A percentile compares a stretch with the other conserved stretches of the same genome.
Conservation (phyloP, 2,797 vertebrate species). For the Danio jaintianensis region DNA sequence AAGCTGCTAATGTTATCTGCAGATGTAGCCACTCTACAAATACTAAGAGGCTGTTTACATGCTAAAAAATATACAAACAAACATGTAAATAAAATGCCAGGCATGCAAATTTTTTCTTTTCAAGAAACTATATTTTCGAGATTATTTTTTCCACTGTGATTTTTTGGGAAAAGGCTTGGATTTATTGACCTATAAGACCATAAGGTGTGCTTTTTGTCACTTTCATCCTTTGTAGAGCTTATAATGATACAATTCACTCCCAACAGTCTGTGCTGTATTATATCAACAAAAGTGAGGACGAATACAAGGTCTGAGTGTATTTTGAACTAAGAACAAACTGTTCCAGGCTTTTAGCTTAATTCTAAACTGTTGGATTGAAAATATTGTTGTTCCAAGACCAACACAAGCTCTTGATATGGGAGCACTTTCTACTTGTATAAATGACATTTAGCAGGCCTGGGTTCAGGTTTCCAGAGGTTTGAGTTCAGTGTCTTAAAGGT, state of each 20-base stretch:
- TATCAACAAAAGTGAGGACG: neutral
- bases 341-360: neutral
- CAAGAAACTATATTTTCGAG: too few species aligned
- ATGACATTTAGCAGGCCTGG: neutral
- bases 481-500: slow-evolving; percentile 17
- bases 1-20: too few species aligned
- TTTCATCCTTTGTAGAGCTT: neutral
- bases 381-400: neutral
- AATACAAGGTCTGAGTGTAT: neutral
- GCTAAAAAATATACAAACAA: too few species aligned
- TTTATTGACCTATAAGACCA: neutral
- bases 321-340: neutral
- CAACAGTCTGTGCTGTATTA: neutral
- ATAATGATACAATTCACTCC: neutral
- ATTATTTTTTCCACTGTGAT: too few species aligned
- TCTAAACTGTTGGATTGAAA: neutral
- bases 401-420: neutral
- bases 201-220: neutral
- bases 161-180: too few species aligned
- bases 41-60: too few species aligned
- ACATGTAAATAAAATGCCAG: too few species aligned
- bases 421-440: slow-evolving; percentile 1
- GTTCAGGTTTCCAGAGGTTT: neutral
- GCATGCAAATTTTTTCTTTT: too few species aligned
- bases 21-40: too few species aligned